Base-by-base conservation (phyloP, 2,888 invertebrate genomes). In the Campoplex capitator region DNA sequence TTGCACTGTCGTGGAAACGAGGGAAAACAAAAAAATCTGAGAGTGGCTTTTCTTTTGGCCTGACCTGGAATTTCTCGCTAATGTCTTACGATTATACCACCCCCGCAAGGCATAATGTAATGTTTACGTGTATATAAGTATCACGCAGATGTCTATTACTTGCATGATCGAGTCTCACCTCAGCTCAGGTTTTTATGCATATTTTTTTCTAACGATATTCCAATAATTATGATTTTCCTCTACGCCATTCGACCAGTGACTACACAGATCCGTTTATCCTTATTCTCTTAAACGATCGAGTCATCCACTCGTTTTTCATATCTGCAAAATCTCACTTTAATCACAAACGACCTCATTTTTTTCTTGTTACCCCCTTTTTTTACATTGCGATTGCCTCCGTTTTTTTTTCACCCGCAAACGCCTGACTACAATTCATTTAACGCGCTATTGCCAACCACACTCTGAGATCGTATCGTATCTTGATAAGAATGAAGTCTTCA, bases 341-440 rank as follows among this genome's bases (percentile, higher is more conserved):
- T 70, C 73, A 13, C 51, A 32, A 62, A 76, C 78, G 77, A 74
- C 83, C 83, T 83, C 78, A 42, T 84, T 84, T 84, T 68, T 75
- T 51, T 28, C 48, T 56, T 54, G 54, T 54, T 56, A n/a, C 11
- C 3, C 23, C 8, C n/a, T 56, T 58, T 48, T 28, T 45, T 38
- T 23, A 23, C 23, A 23, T 18, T 11, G 45, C 42, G 28, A 70
- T 11, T 0, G 13, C 13, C 28, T n/a, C 18, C 18, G n/a, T 35
- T 67, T 70, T 70, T 38, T 23, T 38, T 38, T 23, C 32, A n/a
- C 11, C 11, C 4, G 54, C 48, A 68, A 62, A 6, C 28, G 28
- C 51, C 18, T 73, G 38, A 32, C n/a, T n/a, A 18, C n/a, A n/a
- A 45, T 45, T 6, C 45, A 18, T n/a, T 70, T 28, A 56, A 45